Evolutionary conservation across 2,797 vertebrate species (phyloP).

Genomic region (Dromococcyx pavoninus): DNA sequence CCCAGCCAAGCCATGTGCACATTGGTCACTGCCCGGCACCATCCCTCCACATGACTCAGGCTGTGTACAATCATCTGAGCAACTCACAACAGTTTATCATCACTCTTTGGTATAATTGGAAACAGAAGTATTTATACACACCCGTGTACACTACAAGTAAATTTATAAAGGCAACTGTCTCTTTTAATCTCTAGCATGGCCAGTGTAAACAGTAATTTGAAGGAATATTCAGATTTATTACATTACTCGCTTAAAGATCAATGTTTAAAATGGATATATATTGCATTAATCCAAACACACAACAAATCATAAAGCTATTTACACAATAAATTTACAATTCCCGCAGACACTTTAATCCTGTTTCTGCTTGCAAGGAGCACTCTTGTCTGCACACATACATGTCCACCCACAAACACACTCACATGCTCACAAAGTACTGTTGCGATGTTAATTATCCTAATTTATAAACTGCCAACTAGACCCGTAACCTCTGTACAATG

Average conservation of each 20-base stretch:
- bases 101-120: conserved; percentile 83
- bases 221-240: conserved; percentile 77
- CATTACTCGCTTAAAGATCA: conserved; percentile 72
- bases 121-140: conserved; percentile 81
- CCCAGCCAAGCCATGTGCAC: conserved; percentile 41
- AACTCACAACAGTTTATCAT: conserved; percentile 79
- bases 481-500: conserved; percentile 39
- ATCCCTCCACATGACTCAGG: conserved; percentile 47
- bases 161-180: conserved; percentile 86
- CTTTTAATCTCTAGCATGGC: conserved; percentile 81
- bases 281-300: conserved; percentile 74
- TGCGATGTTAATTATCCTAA: conserved; percentile 71
- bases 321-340: conserved; percentile 73
- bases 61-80: conserved; percentile 66
- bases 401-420: not conserved
- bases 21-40: conserved; percentile 6
- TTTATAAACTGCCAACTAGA: conserved; percentile 71
- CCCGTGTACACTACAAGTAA: conserved; percentile 63
- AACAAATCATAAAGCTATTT: conserved; percentile 74
- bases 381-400: conserved; percentile 18
- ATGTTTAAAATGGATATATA: conserved; percentile 77
- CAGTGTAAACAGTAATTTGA: conserved; percentile 77
- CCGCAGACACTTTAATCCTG: conserved; percentile 70
- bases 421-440: not conserved
- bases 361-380: conserved; percentile 58